Base-by-base conservation (phyloP, 2,113 vertebrate species). In the Ctenodactylus gundi region DNA sequence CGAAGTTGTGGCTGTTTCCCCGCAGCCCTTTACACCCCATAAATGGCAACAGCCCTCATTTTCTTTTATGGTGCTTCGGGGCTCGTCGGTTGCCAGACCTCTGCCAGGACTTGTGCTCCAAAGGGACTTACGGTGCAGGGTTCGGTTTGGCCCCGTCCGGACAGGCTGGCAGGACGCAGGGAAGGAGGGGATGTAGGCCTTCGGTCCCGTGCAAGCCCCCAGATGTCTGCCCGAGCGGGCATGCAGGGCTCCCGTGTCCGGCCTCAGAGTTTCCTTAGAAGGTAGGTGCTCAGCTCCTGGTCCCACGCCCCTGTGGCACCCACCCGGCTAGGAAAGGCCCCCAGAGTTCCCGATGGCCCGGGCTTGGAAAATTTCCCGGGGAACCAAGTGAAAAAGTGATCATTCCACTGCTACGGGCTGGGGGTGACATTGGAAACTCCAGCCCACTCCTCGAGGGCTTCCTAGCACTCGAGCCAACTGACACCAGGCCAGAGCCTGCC, bases 11-110 rank as follows among this genome's bases (percentile, higher is more conserved):
- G 96, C 97, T 84, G 1, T 98, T 97, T 97, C 51, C 98, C 98
- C 97, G 96, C 97, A 98, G 98, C 97, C 97, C 98, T 99, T 99
- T 98, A 98, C 99, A 99, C 99, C 98, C 99, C 98, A 99, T 99
- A 99, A 99, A 99, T 95, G 98, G 98, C 98, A 98, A 98, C 98
- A 98, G 97, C 98, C 98, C 98, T 98, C 98, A 98, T 99, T 98
- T 98, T 98, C 98, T 98, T 99, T 99, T 99, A 99, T 98, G 98
- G 98, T 95, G 77, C 95, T 98, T 98, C 90, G 96, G 97, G 98
- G 98, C 98, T 98, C 97, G 64, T 97, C 96, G 92, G 97, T 98
- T 98, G 98, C 96, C 97, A 97, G 96, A 94, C 95, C 97, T 98
- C 96, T 98, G 98, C 95, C 98, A 94, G 93, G 97, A 98, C 97